A percentile compares a stretch with the other conserved stretches of the same genome.
phyloP scores from a whole-genome alignment of 2,888 invertebrate genomes.

The Scaptomyza reducta region DNA sequence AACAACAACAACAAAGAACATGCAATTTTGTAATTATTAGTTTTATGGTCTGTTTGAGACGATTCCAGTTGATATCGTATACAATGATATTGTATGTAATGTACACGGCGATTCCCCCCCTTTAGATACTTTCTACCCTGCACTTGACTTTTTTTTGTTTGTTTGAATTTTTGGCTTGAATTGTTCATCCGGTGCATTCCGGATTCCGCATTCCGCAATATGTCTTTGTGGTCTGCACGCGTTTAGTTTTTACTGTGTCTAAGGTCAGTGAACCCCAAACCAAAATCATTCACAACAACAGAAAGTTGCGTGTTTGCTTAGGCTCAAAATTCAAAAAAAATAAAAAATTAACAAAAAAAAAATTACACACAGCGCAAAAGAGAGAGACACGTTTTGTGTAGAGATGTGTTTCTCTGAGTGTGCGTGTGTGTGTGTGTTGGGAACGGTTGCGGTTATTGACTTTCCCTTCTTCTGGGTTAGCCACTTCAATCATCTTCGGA shows the following conservation, averaged over 20 bases:
- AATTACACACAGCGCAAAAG: slow-evolving; percentile 29
- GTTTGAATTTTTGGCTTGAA: slow-evolving; percentile 1
- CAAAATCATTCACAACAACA: slow-evolving; percentile 15
- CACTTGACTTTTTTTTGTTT: slow-evolving; percentile 8
- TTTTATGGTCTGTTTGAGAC: slow-evolving; percentile 73
- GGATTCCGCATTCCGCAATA: slow-evolving; percentile 20
- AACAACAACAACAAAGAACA: slow-evolving; percentile 52
- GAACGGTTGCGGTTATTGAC: slow-evolving; percentile 64
- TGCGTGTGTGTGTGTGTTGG: slow-evolving; percentile 33
- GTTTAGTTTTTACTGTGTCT: slow-evolving; percentile 37
- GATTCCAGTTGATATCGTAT: slow-evolving; percentile 9
- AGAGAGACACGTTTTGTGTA: slow-evolving; percentile 26
- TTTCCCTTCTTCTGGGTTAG: slow-evolving; percentile 33
- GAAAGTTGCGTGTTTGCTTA: slow-evolving; percentile 71
- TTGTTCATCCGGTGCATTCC: slow-evolving; percentile 37
- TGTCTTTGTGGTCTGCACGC: slow-evolving; percentile 4
- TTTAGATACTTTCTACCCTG: slow-evolving; percentile 1
- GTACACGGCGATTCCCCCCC: not conserved
- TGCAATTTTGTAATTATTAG: slow-evolving; percentile 75
- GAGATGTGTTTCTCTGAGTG: slow-evolving; percentile 9
- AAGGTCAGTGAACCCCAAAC: slow-evolving; percentile 65
- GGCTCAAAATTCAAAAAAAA: slow-evolving; percentile 46
- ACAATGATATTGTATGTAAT: not conserved
- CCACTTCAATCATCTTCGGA: slow-evolving; percentile 31
- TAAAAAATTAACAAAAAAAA: not conserved